Percentiles rank a stretch among this genome's conserved stretches.
Conservation (phyloP, 2,113 vertebrate genomes). For the Thermophis baileyi region DNA sequence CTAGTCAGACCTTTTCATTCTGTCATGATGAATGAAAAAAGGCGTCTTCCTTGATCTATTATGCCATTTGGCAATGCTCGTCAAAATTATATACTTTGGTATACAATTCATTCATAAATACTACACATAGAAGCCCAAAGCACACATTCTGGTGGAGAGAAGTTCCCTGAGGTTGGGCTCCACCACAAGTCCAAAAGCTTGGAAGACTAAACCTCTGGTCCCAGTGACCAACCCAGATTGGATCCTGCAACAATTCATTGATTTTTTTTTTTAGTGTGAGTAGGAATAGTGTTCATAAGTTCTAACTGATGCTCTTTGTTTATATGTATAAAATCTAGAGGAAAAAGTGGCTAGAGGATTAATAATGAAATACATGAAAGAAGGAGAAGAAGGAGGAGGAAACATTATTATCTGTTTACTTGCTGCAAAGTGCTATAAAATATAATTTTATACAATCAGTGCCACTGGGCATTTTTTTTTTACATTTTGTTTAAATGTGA, state of each 20-base stretch:
- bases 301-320: neutral
- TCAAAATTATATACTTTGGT: neutral
- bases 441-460: neutral
- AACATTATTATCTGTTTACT: neutral
- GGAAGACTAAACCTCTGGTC: neutral
- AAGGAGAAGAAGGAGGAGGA: neutral
- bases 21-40: neutral
- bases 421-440: neutral
- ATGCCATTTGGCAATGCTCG: neutral
- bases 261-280: neutral
- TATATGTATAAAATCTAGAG: neutral
- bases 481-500: neutral
- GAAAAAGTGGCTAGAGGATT: neutral
- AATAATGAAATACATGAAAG: neutral
- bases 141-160: too few species aligned
- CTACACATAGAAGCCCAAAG: neutral
- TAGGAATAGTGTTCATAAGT: neutral
- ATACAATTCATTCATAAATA: neutral
- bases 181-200: neutral
- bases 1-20: slow-evolving; percentile 45
- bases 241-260: neutral
- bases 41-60: neutral
- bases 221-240: neutral
- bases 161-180: neutral
- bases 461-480: neutral